Evolutionary conservation across 2,888 invertebrate species (phyloP), one percentile per base, ranked within the genome.

Genomic region (Adelphocoris suturalis): DNA sequence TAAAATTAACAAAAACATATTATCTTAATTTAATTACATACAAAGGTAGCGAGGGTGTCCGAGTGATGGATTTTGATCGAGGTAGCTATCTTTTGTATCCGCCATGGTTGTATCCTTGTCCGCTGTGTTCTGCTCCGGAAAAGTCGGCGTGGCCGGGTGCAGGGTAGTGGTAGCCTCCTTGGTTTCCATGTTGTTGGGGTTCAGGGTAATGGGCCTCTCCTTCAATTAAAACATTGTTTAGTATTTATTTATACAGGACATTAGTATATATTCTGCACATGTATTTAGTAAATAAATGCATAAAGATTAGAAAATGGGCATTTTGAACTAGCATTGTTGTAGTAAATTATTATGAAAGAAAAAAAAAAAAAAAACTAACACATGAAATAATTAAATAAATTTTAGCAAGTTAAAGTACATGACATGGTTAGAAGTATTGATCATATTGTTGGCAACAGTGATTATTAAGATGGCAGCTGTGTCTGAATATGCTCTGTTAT

Each of bases 111-210:
- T 78, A 89, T 3, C 86, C 68, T 52, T 86, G 57, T 19, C 86
- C 86, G 19, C 88, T 80, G 80, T 48, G 75, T 14, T 88, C 88
- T 0, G 47, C 88, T 28, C 55, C 47, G 47, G 89, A 52, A 52
- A 84, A 89, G 96, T 95, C 80, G 97, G 96, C 92, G 96, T 95
- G 9, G 97, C 97, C 92, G 96, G 93, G 90, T n/a, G 90, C 85
- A 3, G 86, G 80, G 57, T 90, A 90, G 9, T 86, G 78, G 68
- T 95, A 97, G 11, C 97, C 97, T 84, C 94, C 94, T 81, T 96
- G 95, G 87, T 97, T 97, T 0, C 96, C 97, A 91, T 95, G 95
- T 93, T 97, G 82, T 37, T 86, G 68, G 9, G 76, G 86, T 46
- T 90, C 90, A 0, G 91, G 91, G 55, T 90, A 91, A 7, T 89